Percentiles rank a stretch among this genome's conserved stretches.
Evolutionary conservation across 2,113 vertebrate genomes (phyloP).

Genomic region (Cnemophilus loriae): DNA sequence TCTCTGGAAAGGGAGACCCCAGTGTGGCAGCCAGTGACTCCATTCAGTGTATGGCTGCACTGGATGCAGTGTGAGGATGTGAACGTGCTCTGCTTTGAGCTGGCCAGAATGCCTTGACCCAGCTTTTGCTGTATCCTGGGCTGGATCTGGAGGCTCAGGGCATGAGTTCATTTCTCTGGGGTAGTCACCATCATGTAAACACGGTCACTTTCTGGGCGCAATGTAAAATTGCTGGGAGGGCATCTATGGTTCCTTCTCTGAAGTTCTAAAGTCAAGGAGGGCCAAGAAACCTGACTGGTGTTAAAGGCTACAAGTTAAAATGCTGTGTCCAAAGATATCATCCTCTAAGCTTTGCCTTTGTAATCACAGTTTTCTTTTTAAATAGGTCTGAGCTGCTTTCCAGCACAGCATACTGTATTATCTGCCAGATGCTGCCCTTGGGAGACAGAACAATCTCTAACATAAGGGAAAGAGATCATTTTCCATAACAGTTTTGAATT

Average conservation of each 20-base stretch:
- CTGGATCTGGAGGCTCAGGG: neutral
- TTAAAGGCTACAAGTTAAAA: neutral
- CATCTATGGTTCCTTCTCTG: neutral
- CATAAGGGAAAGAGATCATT: neutral
- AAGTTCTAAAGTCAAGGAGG: neutral
- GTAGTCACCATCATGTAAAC: neutral
- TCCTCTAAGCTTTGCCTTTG: neutral
- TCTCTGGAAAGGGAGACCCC: neutral
- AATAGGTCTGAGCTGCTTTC: neutral
- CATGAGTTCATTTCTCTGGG: neutral
- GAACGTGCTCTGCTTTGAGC: neutral
- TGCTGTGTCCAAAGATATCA: neutral
- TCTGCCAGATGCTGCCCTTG: neutral
- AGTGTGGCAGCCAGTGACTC: neutral
- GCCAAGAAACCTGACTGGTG: neutral
- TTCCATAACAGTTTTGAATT: neutral
- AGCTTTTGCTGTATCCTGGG: neutral
- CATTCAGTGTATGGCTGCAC: fast-evolving
- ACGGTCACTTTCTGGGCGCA: neutral
- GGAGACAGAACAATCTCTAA: neutral
- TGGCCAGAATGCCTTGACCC: neutral
- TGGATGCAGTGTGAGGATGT: neutral
- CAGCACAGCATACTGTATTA: neutral
- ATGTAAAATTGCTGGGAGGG: neutral
- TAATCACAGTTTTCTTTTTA: neutral